phyloP scores from a whole-genome alignment of 2,888 invertebrate species.

The Cancer borealis region DNA sequence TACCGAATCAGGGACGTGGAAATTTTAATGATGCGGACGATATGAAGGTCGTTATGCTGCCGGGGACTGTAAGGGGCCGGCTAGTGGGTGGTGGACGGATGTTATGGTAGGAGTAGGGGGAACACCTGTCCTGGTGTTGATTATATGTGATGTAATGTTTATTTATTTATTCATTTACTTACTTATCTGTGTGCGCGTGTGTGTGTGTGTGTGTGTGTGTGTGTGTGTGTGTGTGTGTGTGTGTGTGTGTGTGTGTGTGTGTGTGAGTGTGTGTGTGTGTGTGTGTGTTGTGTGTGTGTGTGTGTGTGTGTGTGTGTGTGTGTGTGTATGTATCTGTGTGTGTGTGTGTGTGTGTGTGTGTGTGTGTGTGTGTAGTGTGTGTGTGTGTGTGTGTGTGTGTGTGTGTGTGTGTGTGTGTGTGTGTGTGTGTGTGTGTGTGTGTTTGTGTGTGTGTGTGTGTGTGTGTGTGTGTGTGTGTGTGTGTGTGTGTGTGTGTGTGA shows the following conservation, averaged over 20 bases:
- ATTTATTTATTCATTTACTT: not conserved
- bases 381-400: not conserved
- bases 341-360: not conserved
- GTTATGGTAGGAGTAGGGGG: not conserved
- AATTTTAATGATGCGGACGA: constrained; percentile 10
- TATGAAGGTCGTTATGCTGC: not conserved
- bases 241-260: not conserved
- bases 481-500: not conserved
- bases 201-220: not conserved
- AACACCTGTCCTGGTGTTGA: not conserved
- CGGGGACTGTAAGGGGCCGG: not conserved
- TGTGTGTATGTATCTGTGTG: not conserved
- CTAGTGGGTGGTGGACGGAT: not conserved
- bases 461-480: not conserved
- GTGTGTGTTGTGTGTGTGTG: no score
- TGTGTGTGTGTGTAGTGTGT: not conserved
- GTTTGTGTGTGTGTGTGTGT: no score
- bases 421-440: no score
- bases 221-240: not conserved
- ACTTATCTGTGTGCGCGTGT: not conserved
- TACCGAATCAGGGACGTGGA: not conserved
- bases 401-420: no score
- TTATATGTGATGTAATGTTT: not conserved
- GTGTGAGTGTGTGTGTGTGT: no score
- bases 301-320: not conserved